Evolutionary conservation across 2,888 invertebrate genomes (phyloP), one percentile per base, ranked within the genome.

Genomic region (Caprella mutica): DNA sequence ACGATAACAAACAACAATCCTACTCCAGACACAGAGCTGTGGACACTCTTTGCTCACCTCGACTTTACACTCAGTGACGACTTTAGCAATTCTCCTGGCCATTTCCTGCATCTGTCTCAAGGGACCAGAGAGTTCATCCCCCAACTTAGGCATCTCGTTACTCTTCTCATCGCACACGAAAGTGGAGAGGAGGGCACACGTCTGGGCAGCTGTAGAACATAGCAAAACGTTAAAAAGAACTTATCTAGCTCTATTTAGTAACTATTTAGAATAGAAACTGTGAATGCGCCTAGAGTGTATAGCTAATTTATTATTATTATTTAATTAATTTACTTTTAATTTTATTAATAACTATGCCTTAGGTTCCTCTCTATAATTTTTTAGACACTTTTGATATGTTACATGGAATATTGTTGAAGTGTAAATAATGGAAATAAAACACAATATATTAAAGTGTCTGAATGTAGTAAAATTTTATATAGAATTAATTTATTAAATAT

Each of bases 131-230:
- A 98, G 73, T 68, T 93, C 91, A 59, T 93, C 90, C 0, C 85
- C 83, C 40, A 85, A 78, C 71, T 85, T 86, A 0, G 86, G 83
- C 68, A 81, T 76, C 71, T 91, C 87, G 29, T 81, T 78, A 55
- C 84, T 82, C 72, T 92, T 92, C 71, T 97, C 96, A 72, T 91
- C 90, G 70, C 90, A 92, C 1, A 92, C 90, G 70, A 92, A 88
- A 72, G 90, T 90, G 71, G 89, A 89, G 14, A 96, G 77, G 3
- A 96, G 73, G 0, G 94, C 82, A 38, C 86, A 87, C 61, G 84
- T 81, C 73, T 96, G 92, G 38, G 81, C 83, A 70, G 65, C 64
- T 64, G 60, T 24, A 58, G 52, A 19, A 5, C 46, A 17, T 26
- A 30, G 5, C 17, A n/a, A n/a, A n/a, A n/a, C n/a, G n/a, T n/a